Percentiles rank a stretch among this genome's conserved stretches.
Evolutionary conservation across 1,140 invertebrate genomes (phyloP).

Genomic region (Drosophila pseudoananassae): DNA sequence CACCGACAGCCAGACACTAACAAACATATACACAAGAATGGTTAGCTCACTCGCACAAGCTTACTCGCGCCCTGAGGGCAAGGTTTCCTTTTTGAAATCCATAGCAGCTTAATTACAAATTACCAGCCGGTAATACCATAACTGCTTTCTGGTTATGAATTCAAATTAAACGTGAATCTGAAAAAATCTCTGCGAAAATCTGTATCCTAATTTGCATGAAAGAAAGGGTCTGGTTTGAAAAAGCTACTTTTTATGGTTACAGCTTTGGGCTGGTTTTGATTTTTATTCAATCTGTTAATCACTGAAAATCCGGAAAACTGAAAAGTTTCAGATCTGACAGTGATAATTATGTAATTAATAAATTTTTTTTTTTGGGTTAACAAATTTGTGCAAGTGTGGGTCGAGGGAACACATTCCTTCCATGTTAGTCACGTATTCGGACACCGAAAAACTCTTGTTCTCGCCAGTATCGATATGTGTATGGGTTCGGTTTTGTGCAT

Average conservation of each 20-base stretch:
- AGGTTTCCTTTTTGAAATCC: constrained; percentile 14
- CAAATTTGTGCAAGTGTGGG: neutral
- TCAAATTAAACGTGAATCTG: constrained; percentile 37
- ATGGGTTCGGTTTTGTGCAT: constrained; percentile 1
- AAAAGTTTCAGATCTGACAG: no score
- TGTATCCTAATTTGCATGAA: neutral
- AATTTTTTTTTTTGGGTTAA: no score
- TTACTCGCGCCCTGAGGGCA: neutral
- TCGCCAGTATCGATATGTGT: constrained; percentile 16
- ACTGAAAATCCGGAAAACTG: no score
- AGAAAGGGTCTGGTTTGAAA: neutral
- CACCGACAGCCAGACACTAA: constrained; percentile 6
- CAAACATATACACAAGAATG: neutral
- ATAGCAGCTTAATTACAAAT: constrained; percentile 46
- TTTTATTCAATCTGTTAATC: no score
- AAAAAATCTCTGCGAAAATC: neutral
- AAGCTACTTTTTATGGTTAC: no score
- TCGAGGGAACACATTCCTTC: neutral
- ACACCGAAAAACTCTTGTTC: constrained; percentile 13
- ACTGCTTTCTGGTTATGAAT: constrained; percentile 44
- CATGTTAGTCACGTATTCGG: constrained; percentile 38
- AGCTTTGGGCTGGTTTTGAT: neutral
- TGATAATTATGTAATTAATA: no score
- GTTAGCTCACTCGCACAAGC: no score
- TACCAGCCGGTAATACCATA: constrained; percentile 45